A percentile compares a stretch with the other conserved stretches of the same genome.
These are phyloP conservation scores for Poliocrania exsul DNA, from an alignment of 2,797 vertebrate genomes.

Conservation along the genomic window DNA sequence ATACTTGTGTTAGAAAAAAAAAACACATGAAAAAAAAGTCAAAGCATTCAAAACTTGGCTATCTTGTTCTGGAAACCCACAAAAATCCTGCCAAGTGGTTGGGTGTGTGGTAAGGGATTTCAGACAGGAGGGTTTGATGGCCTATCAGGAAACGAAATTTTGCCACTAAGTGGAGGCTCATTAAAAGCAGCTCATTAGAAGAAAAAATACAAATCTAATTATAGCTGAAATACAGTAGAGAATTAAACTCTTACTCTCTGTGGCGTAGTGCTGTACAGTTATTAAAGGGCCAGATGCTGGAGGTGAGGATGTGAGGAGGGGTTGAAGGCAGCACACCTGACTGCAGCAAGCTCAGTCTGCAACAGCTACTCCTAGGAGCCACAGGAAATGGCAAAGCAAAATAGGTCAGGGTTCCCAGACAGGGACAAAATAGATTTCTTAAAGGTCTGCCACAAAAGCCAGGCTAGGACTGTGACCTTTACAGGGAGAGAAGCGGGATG, in stretches of 20 bases:
- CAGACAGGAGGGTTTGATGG: slow-evolving; percentile 39
- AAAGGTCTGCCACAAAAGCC: slow-evolving; percentile 59
- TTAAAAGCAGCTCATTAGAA: slow-evolving; percentile 54
- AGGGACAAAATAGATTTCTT: slow-evolving; percentile 30
- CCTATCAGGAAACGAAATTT: slow-evolving; percentile 58
- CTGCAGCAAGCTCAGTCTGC: background rate
- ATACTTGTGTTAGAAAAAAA: background rate
- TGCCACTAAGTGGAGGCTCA: slow-evolving; percentile 55
- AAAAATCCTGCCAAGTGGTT: background rate
- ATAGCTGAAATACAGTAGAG: slow-evolving; percentile 52
- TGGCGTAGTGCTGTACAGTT: background rate
- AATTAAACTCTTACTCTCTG: background rate
- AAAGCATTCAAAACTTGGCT: background rate
- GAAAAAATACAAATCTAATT: slow-evolving; percentile 57
- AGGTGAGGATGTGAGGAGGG: background rate
- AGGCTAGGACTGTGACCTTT: slow-evolving; percentile 69
- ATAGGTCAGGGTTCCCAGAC: slow-evolving; percentile 55
- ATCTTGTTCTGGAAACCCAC: slow-evolving; percentile 1
- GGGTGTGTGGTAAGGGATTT: slow-evolving; percentile 13
- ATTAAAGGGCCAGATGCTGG: background rate
- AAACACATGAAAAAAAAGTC: background rate
- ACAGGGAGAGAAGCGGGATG: background rate
- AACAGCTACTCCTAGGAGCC: background rate
- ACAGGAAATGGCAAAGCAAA: slow-evolving; percentile 37
- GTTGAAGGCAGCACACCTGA: background rate